Evolutionary conservation across 2,113 vertebrate species (phyloP).

Genomic region (Lethenteron camtschaticum): DNA sequence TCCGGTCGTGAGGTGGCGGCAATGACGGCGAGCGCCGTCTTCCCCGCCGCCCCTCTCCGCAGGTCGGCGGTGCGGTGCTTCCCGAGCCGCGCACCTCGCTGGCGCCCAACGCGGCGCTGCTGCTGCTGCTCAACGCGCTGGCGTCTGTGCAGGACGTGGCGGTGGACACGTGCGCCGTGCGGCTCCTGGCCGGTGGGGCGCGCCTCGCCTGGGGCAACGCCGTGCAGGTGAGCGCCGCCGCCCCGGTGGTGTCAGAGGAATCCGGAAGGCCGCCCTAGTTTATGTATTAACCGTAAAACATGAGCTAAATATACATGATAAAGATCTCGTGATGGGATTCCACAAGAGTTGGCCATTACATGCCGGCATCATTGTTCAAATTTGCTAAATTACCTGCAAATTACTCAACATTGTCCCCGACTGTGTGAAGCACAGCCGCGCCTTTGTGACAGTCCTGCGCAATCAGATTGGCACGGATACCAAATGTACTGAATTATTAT

Average conservation of each 20-base stretch:
- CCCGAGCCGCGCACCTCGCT: constrained; percentile 25
- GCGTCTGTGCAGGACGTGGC: constrained; percentile 60
- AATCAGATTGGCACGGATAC: too few species aligned
- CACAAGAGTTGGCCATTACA: too few species aligned
- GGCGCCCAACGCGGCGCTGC: constrained; percentile 23
- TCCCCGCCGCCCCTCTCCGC: constrained; percentile 18
- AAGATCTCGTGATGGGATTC: too few species aligned
- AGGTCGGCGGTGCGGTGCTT: constrained; percentile 31
- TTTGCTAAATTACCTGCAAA: too few species aligned
- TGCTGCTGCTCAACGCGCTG: constrained; percentile 42
- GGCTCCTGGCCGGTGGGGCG: constrained; percentile 26
- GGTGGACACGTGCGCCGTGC: constrained; percentile 38
- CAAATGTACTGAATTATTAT: too few species aligned
- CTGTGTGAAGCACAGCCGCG: too few species aligned
- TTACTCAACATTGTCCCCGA: too few species aligned
- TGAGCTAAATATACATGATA: too few species aligned
- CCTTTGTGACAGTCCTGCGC: too few species aligned
- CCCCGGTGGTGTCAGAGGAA: neutral
- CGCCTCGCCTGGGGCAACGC: constrained; percentile 54
- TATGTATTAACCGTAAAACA: too few species aligned
- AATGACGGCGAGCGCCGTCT: constrained; percentile 34
- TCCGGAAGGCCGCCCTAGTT: too few species aligned
- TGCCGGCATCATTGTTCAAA: too few species aligned
- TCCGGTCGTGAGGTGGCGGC: constrained; percentile 26
- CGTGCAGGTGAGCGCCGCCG: constrained; percentile 22